Evolutionary conservation across 2,113 vertebrate genomes (phyloP), one percentile per base, ranked within the genome.

Genomic region (Glaucomys volans): DNA sequence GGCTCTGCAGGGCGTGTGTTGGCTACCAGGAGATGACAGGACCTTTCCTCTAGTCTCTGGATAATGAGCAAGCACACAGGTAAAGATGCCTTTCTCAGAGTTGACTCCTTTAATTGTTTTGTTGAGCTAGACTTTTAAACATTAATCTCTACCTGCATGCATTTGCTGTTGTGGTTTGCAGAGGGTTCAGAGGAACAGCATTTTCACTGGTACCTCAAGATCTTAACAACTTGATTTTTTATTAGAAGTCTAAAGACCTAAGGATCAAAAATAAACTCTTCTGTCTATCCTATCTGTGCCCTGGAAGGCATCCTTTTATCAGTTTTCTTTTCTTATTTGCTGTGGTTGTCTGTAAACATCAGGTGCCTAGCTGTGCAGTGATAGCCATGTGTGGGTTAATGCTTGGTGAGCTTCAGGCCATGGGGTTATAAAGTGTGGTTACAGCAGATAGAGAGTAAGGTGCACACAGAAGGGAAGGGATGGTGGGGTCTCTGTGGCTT

Each of bases 51-150:
- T 97, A 89, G 95, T 4, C 0, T 71, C 86, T 95, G 85, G 42
- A 93, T 97, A 96, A 98, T 97, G 95, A 97, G 64, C 96, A 47
- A 90, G 91, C 44, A 75, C 92, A 97, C 97, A 97, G 98, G 97
- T 97, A 98, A 90, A 47, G 79, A 95, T 83, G 35, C 40, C 0
- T 97, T 95, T 93, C 92, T 93, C 90, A 66, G 72, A 75, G 91
- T 64, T 94, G 87, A 8, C 80, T 47, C 67, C 64, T 96, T 71
- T 62, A 86, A 64, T 89, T 89, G 52, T 95, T 95, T 94, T 95
- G 47, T 77, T 42, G 80, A 95, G 83, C 91, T 76, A 94, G 87
- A 90, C 81, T 96, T 95, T 77, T 77, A 90, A 95, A 57, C 77
- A 64, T 83, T 59, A 50, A 83, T 94, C 80, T 26, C 5, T 71